Percentiles rank a stretch among this genome's conserved stretches.
Evolutionary conservation across 2,797 vertebrate genomes (phyloP).

Genomic region (Tadarida brasiliensis): DNA sequence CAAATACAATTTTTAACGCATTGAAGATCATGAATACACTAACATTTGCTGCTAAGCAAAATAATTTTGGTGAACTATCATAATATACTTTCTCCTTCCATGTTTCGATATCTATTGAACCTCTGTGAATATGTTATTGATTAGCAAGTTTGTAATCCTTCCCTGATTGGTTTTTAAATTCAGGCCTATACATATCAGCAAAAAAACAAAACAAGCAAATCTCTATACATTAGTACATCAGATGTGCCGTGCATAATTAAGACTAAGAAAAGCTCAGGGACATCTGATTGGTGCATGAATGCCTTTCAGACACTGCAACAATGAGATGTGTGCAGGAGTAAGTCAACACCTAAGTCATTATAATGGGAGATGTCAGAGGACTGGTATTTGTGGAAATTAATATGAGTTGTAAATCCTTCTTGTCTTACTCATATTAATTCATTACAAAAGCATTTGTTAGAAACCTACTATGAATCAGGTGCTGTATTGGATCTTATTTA

Average conservation of each 20-base stretch:
- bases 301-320: neutral
- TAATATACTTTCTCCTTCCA: neutral
- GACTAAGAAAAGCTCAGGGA: neutral
- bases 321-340: neutral
- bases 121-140: neutral
- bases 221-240: neutral
- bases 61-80: constrained; percentile 33
- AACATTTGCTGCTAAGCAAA: constrained; percentile 13
- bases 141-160: neutral
- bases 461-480: neutral
- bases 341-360: neutral
- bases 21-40: neutral
- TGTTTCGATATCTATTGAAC: neutral
- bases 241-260: neutral
- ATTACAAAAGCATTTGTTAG: neutral
- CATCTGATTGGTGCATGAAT: neutral
- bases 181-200: neutral
- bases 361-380: neutral
- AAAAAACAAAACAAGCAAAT: neutral
- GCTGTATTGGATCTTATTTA: neutral
- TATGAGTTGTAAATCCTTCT: neutral
- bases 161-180: neutral
- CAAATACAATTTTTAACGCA: constrained; percentile 1
- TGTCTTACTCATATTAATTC: neutral
- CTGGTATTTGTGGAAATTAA: neutral